Base-by-base conservation (phyloP, 2,113 vertebrate genomes). In the Xenus cinereus region DNA sequence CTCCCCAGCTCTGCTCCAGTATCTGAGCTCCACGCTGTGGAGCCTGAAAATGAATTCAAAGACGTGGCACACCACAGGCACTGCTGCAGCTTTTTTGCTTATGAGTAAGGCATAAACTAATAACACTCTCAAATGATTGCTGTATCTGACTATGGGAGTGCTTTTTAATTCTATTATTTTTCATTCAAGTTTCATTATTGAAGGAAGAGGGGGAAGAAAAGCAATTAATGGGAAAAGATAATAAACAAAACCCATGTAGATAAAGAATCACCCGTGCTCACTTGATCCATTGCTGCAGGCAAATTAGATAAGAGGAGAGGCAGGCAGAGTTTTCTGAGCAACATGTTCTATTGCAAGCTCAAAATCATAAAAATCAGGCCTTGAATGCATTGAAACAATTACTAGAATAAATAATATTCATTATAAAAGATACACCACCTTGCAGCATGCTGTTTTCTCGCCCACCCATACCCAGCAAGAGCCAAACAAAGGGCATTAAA, bases 221-320 rank as follows among this genome's bases (percentile, higher is more conserved):
- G 24, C 53, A 93, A 75, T 89, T 92, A 85, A 86, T 35, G n/a
- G 43, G 19, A 83, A 92, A 92, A 91, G 32, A 93, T 74, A 77
- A 93, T 57, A 94, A 82, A 84, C 48, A 84, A 93, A 94, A n/a
- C 22, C 14, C 27, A 30, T 14, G 14, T 41, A 95, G 53, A 82
- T 82, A 72, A 92, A 90, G 35, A 79, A 90, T 82, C 41, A 76
- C 24, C 39, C 5, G 0, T 69, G 57, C 37, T 92, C 41, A 23
- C 59, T 89, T 60, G 56, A 80, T 90, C 62, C 46, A 30, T n/a
- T 67, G 72, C 68, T 71, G 45, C 67, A 72, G 48, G 82, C 63
- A 92, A 87, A 76, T 53, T 45, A 50, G 43, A 41, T 59, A 72
- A 63, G 14, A 63, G 30, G 57, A 56, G 18, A 76, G 50, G 24